Conservation (phyloP, 2,113 vertebrate genomes). For the Drymodes brunneopygia region DNA sequence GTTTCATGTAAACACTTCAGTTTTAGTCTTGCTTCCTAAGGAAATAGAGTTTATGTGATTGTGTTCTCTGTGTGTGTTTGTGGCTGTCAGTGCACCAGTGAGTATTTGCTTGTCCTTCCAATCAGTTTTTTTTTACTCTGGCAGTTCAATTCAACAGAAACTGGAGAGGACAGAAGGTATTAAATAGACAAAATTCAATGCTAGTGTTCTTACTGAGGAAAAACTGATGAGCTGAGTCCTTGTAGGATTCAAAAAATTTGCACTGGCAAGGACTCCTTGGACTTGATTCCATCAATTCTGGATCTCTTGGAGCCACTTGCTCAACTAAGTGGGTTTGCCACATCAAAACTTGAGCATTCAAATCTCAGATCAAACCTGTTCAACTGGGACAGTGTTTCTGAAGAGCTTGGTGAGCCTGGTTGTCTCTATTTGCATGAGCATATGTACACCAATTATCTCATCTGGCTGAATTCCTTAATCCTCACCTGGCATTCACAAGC, state of each 20-base stretch:
- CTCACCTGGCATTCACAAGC: background rate
- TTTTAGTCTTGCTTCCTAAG: background rate
- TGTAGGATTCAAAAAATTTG: background rate
- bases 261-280: background rate
- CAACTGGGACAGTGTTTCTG: background rate
- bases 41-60: background rate
- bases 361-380: background rate
- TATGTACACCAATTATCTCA: accelerated
- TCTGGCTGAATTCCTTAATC: background rate
- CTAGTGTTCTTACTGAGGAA: background rate
- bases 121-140: background rate
- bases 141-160: background rate
- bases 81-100: background rate
- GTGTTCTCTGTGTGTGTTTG: background rate
- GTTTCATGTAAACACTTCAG: background rate
- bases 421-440: background rate
- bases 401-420: background rate
- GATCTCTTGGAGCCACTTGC: background rate
- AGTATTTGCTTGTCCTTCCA: background rate
- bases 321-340: background rate
- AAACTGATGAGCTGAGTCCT: background rate
- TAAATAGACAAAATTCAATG: background rate
- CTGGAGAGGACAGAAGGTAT: background rate
- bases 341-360: background rate
- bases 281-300: background rate